These are phyloP conservation scores for Xenopus laevis DNA, from an alignment of 2,113 vertebrate species.

Conservation along the genomic window DNA sequence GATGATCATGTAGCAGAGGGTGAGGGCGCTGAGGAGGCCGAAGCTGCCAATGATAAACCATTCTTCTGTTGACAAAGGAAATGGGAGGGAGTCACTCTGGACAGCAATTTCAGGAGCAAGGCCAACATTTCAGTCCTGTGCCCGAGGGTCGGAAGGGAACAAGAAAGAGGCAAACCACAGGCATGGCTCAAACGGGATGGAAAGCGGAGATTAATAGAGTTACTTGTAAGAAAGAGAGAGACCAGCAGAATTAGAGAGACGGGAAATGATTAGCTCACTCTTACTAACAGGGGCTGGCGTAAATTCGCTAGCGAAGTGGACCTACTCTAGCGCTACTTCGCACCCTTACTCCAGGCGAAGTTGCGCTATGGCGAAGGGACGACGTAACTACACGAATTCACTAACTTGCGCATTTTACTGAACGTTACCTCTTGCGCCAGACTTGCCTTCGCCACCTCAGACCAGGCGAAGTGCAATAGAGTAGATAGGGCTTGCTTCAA, in stretches of 20 bases:
- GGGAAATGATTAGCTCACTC: too few relatives aligned
- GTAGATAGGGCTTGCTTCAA: too few relatives aligned
- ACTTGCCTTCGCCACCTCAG: too few relatives aligned
- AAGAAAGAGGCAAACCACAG: conserved; percentile 27
- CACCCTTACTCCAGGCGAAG: too few relatives aligned
- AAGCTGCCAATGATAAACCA: conserved; percentile 94
- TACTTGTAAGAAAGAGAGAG: conserved; percentile 63
- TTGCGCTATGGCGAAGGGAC: too few relatives aligned
- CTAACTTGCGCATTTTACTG: too few relatives aligned
- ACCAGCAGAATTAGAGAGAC: conserved; percentile 62
- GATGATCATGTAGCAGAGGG: conserved; percentile 93
- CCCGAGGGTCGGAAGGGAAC: conserved; percentile 62
- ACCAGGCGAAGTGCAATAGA: too few relatives aligned
- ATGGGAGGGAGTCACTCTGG: conserved; percentile 80
- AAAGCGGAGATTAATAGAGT: conserved; percentile 70
- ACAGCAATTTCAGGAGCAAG: conserved; percentile 69
- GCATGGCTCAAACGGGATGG: conserved; percentile 60
- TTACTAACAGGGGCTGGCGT: too few relatives aligned
- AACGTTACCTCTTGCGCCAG: too few relatives aligned
- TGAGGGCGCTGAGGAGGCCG: conserved; percentile 86
- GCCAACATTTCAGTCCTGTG: conserved; percentile 68
- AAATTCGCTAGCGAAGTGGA: too few relatives aligned
- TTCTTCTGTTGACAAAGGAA: conserved; percentile 93
- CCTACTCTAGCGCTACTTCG: too few relatives aligned
- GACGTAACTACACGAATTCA: too few relatives aligned